Conservation (phyloP, 2,888 invertebrate genomes). For the Parnassius mnemosyne region DNA sequence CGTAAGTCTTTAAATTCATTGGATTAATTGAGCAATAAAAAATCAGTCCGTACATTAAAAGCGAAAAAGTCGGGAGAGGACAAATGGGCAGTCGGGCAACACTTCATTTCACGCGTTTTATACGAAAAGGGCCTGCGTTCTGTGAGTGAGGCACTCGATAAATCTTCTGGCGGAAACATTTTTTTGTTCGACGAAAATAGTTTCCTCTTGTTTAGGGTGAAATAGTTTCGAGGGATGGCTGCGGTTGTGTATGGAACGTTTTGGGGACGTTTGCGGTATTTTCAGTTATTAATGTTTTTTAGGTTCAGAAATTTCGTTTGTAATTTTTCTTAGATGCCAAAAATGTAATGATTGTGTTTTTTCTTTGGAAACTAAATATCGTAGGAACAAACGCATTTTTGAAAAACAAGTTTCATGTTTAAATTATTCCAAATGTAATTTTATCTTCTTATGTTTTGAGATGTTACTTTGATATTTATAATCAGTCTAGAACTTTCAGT, state of each 20-base stretch:
- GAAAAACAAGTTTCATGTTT: too few relatives aligned
- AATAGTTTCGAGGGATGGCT: slow-evolving; percentile 47
- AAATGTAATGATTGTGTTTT: slow-evolving; percentile 4
- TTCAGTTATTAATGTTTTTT: slow-evolving; percentile 23
- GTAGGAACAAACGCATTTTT: too few relatives aligned
- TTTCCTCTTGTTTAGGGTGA: slow-evolving; percentile 72
- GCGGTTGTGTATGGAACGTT: slow-evolving; percentile 29
- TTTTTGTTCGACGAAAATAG: slow-evolving; percentile 77
- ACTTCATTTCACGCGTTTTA: slow-evolving; percentile 79
- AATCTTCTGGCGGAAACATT: slow-evolving; percentile 74
- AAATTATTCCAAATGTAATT: too few relatives aligned
- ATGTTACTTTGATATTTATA: too few relatives aligned
- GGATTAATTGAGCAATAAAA: slow-evolving; percentile 73
- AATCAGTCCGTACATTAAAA: slow-evolving; percentile 50
- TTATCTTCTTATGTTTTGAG: too few relatives aligned
- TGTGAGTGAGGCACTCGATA: slow-evolving; percentile 63
- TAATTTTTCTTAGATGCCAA: slow-evolving; percentile 7
- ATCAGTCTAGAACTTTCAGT: too few relatives aligned
- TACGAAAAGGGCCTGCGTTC: slow-evolving; percentile 50
- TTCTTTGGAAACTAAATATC: too few relatives aligned
- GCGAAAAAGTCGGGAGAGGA: slow-evolving; percentile 41
- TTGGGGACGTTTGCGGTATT: slow-evolving; percentile 13
- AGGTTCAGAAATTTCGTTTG: slow-evolving; percentile 7
- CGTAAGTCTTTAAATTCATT: slow-evolving; percentile 34
- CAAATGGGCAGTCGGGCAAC: slow-evolving; percentile 59